Percentiles rank a stretch among this genome's conserved stretches.
Evolutionary conservation across 2,797 vertebrate genomes (phyloP).

Genomic region (Buphagus erythrorhynchus): DNA sequence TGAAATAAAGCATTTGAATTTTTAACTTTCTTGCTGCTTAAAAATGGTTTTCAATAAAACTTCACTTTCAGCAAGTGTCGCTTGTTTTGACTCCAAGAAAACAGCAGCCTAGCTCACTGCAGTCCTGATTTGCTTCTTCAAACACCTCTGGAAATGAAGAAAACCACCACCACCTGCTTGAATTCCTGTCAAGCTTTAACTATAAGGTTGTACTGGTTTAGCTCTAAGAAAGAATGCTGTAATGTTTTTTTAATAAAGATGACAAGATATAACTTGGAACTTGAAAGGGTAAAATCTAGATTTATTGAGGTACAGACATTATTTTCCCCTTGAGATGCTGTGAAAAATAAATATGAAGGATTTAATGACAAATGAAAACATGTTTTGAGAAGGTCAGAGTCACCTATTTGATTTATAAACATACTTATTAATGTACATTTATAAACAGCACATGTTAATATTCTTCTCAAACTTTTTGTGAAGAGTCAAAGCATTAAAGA

Average conservation of each 20-base stretch:
- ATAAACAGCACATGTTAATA: not conserved
- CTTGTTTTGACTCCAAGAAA: not conserved
- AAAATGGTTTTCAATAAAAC: constrained; percentile 78
- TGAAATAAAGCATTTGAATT: constrained; percentile 48
- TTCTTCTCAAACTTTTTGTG: not conserved
- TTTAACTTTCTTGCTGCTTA: constrained; percentile 63
- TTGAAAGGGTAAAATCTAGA: not conserved
- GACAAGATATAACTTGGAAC: not conserved
- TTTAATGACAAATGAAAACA: not conserved
- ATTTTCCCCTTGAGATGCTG: not conserved
- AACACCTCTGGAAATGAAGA: not conserved
- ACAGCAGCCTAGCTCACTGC: not conserved
- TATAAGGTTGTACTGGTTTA: not conserved
- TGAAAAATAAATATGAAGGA: constrained; percentile 27
- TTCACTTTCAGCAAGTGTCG: constrained; percentile 29
- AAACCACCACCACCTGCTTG: not conserved
- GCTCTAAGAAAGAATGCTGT: not conserved
- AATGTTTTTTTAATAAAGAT: not conserved
- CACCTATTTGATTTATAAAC: not conserved
- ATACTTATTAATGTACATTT: not conserved
- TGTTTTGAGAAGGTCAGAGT: not conserved
- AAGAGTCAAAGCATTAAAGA: not conserved
- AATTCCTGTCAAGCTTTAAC: not conserved
- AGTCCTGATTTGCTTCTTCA: not conserved
- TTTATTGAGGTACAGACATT: constrained; percentile 37